A percentile compares a stretch with the other conserved stretches of the same genome.
Evolutionary conservation across 2,113 vertebrate species (phyloP).

Genomic region (Callionymus lyra): DNA sequence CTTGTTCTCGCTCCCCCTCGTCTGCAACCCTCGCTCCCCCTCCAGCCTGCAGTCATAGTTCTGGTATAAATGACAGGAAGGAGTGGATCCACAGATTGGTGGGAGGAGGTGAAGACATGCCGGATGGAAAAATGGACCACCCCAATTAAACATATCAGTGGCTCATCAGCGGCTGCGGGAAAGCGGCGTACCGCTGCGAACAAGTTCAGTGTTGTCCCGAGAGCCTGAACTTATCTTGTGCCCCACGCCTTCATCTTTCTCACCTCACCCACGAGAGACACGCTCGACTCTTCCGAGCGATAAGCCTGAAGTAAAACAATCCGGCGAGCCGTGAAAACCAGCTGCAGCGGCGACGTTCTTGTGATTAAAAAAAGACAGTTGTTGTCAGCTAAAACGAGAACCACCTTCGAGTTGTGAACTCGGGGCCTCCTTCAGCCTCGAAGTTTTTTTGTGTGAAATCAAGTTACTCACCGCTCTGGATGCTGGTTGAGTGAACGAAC

Average conservation of each 20-base stretch:
- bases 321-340: too few species aligned
- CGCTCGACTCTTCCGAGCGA: too few species aligned
- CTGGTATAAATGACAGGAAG: conserved; percentile 45
- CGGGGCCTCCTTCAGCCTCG: too few species aligned
- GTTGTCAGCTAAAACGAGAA: too few species aligned
- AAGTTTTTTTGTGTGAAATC: too few species aligned
- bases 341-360: too few species aligned
- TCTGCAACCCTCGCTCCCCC: conserved; percentile 2
- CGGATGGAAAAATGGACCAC: conserved; percentile 48
- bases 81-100: conserved; percentile 31
- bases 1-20: conserved; percentile 26
- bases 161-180: conserved; percentile 55
- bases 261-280: background rate
- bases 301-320: background rate
- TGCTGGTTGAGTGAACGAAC: too few species aligned
- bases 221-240: conserved; percentile 49
- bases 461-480: too few species aligned
- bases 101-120: conserved; percentile 13
- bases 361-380: too few species aligned
- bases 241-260: conserved; percentile 8
- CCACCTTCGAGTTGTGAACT: too few species aligned
- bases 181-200: conserved; percentile 21
- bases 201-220: conserved; percentile 49
- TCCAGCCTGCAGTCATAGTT: conserved; percentile 46
- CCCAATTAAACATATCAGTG: conserved; percentile 62